Conservation (phyloP, 1,140 invertebrate species). For the Drosophila sturtevanti region DNA sequence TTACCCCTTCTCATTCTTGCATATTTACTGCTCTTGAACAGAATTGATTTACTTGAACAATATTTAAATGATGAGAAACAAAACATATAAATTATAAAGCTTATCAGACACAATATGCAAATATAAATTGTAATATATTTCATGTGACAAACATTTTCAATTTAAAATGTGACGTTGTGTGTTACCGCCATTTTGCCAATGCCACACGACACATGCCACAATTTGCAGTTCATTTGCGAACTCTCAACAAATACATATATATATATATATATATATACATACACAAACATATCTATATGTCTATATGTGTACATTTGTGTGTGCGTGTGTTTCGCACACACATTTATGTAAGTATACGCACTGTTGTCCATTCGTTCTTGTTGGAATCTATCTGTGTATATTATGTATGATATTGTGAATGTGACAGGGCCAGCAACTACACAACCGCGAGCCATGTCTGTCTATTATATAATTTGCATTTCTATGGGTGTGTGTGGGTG, state of each 20-base stretch:
- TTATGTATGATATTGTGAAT: constrained; percentile 44
- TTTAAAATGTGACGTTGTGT: constrained; percentile 69
- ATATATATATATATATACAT: not conserved
- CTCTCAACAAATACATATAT: not conserved
- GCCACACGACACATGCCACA: constrained; percentile 29
- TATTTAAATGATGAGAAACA: not conserved
- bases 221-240: constrained; percentile 59
- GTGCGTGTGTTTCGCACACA: not conserved
- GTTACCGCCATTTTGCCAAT: constrained; percentile 18
- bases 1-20: not conserved
- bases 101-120: constrained; percentile 44
- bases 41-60: constrained; percentile 38
- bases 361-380: not conserved
- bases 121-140: constrained; percentile 43
- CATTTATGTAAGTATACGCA: not conserved
- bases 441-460: constrained; percentile 65
- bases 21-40: not conserved
- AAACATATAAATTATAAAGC: constrained; percentile 43
- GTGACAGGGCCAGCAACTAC: constrained; percentile 41
- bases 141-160: constrained; percentile 69
- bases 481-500: constrained; percentile 32
- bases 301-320: not conserved
- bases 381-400: not conserved
- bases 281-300: not conserved
- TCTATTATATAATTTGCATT: constrained; percentile 77